These are phyloP conservation scores for Apamea sordens DNA, from an alignment of 2,888 invertebrate species.

Conservation along the genomic window DNA sequence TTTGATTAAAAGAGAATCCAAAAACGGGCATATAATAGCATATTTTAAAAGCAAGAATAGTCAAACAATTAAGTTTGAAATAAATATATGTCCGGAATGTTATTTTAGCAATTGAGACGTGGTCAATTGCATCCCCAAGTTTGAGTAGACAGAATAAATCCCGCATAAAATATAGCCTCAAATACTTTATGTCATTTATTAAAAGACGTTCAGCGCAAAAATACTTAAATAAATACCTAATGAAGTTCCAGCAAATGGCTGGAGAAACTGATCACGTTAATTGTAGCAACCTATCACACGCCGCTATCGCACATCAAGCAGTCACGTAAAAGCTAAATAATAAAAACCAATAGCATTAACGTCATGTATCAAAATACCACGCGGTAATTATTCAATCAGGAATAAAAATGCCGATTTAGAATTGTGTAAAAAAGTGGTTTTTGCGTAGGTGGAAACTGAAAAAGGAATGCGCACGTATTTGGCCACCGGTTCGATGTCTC, in stretches of 20 bases:
- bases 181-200: background rate
- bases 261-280: constrained; percentile 40
- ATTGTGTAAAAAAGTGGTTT: constrained; percentile 68
- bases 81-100: background rate
- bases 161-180: background rate
- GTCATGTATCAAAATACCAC: constrained; percentile 39
- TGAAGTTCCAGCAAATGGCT: constrained; percentile 52
- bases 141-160: constrained; percentile 2
- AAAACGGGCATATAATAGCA: background rate
- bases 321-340: constrained; percentile 31
- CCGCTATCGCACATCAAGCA: constrained; percentile 31
- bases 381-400: constrained; percentile 34
- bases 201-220: background rate
- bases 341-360: constrained; percentile 26
- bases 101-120: background rate
- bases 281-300: constrained; percentile 18
- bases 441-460: constrained; percentile 79
- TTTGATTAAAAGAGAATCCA: background rate
- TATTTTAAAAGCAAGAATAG: background rate
- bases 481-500: constrained; percentile 65
- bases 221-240: background rate
- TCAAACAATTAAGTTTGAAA: background rate
- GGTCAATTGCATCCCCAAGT: background rate
- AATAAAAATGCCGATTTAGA: constrained; percentile 42
- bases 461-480: constrained; percentile 77